A percentile compares a stretch with the other conserved stretches of the same genome.
These are phyloP conservation scores for Caenorhabditis sp. DNA, from an alignment of 2,888 invertebrate genomes.

Conservation along the genomic window DNA sequence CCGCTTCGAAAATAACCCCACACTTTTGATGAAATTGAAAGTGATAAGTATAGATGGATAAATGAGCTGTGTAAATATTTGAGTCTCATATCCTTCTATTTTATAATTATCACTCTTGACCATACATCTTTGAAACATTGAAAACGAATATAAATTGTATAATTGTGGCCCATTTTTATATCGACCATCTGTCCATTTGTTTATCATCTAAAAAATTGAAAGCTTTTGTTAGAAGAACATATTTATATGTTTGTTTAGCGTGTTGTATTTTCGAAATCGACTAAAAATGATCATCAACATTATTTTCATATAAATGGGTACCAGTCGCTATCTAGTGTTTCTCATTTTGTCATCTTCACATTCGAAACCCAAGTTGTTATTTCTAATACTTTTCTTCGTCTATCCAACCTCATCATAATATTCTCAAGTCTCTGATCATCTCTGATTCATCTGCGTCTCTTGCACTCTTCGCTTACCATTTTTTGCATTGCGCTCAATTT, in stretches of 20 bases:
- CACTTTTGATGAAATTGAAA: neutral
- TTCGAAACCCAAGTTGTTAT: conserved; percentile 12
- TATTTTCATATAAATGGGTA: neutral
- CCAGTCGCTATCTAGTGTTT: neutral
- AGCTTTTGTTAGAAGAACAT: too few species aligned
- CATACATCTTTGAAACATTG: neutral
- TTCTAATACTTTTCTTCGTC: neutral
- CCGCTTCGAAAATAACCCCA: neutral
- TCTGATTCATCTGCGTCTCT: conserved; percentile 13
- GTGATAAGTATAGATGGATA: neutral
- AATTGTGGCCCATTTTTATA: too few species aligned
- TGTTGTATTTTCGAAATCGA: neutral
- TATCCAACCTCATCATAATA: neutral
- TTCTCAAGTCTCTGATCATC: neutral
- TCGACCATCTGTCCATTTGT: too few species aligned
- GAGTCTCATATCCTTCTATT: neutral
- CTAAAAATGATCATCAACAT: neutral
- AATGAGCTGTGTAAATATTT: neutral
- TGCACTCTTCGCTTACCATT: conserved; percentile 4
- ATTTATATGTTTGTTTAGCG: too few species aligned
- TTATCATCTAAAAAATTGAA: too few species aligned
- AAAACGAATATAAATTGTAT: neutral
- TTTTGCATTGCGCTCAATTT: conserved; percentile 28
- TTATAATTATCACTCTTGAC: neutral
- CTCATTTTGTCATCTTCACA: conserved; percentile 19